Base-by-base conservation (phyloP, 2,797 vertebrate species). In the Mareca strepera region DNA sequence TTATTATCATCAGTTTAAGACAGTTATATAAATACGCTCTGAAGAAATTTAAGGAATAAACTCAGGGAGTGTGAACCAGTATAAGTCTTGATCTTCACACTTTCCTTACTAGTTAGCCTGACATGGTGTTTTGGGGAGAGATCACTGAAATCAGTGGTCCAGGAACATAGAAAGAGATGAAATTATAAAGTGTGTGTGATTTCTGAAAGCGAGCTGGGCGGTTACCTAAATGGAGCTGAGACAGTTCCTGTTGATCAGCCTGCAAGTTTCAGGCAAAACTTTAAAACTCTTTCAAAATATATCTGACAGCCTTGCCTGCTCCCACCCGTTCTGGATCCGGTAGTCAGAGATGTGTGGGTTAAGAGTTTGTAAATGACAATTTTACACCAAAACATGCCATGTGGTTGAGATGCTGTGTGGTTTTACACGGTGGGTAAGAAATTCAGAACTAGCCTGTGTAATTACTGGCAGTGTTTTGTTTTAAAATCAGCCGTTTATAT, bases 361-460 rank as follows among this genome's bases (percentile, higher is more conserved):
- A 28, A 28, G 66, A 43, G 56, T 53, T 0, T 0, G 0, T 26
- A 31, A 60, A 44, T 4, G 37, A 28, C 17, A 50, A 31, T 11
- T 70, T 84, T 41, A 37, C 46, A 12, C 33, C 55, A 90, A 25
- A 77, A 35, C 31, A 5, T 0, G 0, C 26, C 43, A 44, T 35
- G 11, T 66, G 52, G 29, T 53, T 75, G 29, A 76, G 59, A 11
- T 81, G 22, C 55, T 43, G 46, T 41, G 48, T 84, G 64, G 33
- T 68, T 94, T 92, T 92, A 37, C 56, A 22, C 25, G 35, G 58
- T 39, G 26, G 33, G 3, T 0, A 21, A 84, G 67, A 93, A 79
- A 66, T 75, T 77, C 56, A 48, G 41, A 92, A 60, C 60, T 92
- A 41, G 58, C 53, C 48, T 37, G 48, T 88, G 80, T 60, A 60